Conservation (phyloP, 23 tunicate species). For the Halocynthia aurantium region DNA sequence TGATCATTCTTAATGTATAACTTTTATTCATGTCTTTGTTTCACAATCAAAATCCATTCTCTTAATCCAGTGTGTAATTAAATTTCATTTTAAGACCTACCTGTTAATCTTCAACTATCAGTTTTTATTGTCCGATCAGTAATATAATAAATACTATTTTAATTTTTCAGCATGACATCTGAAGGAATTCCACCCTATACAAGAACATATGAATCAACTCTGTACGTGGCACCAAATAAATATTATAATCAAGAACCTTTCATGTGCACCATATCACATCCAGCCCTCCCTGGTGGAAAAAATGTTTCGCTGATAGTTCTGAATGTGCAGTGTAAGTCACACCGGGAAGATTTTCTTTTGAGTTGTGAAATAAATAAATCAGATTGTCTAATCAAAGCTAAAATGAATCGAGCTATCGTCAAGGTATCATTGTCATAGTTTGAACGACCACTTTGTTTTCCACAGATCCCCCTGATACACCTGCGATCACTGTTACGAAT, state of each 20-base stretch:
- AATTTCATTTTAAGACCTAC: too few relatives aligned
- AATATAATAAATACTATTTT: too few relatives aligned
- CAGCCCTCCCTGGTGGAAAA: conserved; percentile 1
- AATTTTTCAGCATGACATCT: conserved; percentile 2
- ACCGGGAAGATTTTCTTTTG: neutral
- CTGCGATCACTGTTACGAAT: conserved; percentile 20
- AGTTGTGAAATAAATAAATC: neutral
- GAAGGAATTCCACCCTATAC: neutral
- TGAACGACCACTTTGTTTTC: neutral
- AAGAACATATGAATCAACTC: conserved; percentile 1
- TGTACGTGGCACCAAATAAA: conserved; percentile 34
- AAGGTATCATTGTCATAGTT: neutral
- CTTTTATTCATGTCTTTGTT: too few relatives aligned
- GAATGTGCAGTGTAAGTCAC: conserved; percentile 51
- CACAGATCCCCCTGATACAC: conserved; percentile 39
- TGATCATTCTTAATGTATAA: too few relatives aligned
- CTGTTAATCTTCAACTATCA: too few relatives aligned
- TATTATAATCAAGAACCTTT: conserved; percentile 45
- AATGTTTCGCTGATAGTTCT: conserved; percentile 2
- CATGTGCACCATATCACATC: conserved; percentile 25
- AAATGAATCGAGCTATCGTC: neutral
- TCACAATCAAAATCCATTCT: too few relatives aligned
- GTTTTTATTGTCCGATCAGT: too few relatives aligned
- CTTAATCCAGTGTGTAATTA: too few relatives aligned
- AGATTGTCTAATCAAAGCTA: neutral